phyloP scores from a whole-genome alignment of 2,113 vertebrate species.

The Ceuthmochares aereus region DNA sequence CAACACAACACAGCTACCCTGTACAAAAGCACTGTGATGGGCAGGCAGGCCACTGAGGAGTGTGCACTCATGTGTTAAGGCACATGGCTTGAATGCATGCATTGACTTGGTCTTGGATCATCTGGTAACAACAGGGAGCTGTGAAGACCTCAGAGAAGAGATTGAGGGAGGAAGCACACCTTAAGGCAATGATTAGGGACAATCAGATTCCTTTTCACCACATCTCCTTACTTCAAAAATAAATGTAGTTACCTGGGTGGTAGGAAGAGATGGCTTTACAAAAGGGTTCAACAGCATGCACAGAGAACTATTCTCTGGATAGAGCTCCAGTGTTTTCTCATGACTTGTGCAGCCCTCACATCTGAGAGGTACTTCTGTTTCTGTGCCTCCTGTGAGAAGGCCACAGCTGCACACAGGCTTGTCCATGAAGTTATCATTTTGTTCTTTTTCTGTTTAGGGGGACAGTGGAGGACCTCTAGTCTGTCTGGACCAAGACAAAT shows the following conservation, averaged over 20 bases:
- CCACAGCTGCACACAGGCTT: neutral
- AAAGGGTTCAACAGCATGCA: neutral
- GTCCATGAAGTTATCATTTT: neutral
- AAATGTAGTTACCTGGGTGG: neutral
- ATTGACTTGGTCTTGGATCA: neutral
- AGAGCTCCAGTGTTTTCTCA: neutral
- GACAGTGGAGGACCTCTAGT: slow-evolving; percentile 97
- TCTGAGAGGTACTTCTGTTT: neutral
- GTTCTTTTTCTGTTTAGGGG: slow-evolving; percentile 77
- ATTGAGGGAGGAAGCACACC: neutral
- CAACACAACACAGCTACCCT: neutral
- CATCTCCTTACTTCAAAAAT: neutral
- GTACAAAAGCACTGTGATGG: neutral
- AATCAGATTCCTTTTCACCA: neutral
- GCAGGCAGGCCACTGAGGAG: neutral
- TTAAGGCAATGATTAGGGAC: neutral
- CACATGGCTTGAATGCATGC: neutral
- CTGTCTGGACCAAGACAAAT: slow-evolving; percentile 84
- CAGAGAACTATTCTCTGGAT: neutral
- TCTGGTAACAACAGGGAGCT: neutral
- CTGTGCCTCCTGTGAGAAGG: neutral
- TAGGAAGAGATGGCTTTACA: neutral
- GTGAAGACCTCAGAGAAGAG: neutral
- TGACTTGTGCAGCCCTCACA: fast-evolving
- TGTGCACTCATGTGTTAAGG: neutral